These are phyloP conservation scores for Rissa tridactyla DNA, from an alignment of 2,113 vertebrate species.

Conservation along the genomic window DNA sequence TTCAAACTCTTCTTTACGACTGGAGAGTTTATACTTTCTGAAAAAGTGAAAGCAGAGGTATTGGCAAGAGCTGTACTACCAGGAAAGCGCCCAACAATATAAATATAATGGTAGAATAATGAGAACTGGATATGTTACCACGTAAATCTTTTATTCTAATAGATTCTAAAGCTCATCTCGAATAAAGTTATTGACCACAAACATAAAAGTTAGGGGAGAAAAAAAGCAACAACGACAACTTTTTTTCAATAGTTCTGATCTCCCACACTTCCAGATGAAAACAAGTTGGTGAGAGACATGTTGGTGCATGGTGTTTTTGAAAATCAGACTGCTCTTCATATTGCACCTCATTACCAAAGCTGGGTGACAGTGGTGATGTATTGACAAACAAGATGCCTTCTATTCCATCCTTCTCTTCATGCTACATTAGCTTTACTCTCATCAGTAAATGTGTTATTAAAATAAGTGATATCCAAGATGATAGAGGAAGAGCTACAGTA, in stretches of 20 bases:
- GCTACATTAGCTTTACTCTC: constrained; percentile 52
- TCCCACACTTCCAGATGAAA: background rate
- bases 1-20: background rate
- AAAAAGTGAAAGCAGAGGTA: background rate
- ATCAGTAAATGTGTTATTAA: constrained; percentile 43
- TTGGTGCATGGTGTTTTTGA: background rate
- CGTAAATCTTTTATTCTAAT: background rate
- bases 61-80: background rate
- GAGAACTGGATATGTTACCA: background rate
- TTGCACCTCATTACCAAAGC: background rate
- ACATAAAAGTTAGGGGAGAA: background rate
- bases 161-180: background rate
- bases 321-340: background rate
- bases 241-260: background rate
- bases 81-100: background rate
- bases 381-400: constrained; percentile 56
- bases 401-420: constrained; percentile 39
- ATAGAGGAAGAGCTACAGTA: background rate
- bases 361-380: background rate
- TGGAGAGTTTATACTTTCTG: background rate
- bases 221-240: background rate
- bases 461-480: constrained; percentile 11
- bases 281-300: background rate
- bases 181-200: background rate
- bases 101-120: background rate